A percentile compares a stretch with the other conserved stretches of the same genome.
These are phyloP conservation scores for Gouania willdenowi DNA, from an alignment of 2,797 vertebrate species.

Conservation along the genomic window DNA sequence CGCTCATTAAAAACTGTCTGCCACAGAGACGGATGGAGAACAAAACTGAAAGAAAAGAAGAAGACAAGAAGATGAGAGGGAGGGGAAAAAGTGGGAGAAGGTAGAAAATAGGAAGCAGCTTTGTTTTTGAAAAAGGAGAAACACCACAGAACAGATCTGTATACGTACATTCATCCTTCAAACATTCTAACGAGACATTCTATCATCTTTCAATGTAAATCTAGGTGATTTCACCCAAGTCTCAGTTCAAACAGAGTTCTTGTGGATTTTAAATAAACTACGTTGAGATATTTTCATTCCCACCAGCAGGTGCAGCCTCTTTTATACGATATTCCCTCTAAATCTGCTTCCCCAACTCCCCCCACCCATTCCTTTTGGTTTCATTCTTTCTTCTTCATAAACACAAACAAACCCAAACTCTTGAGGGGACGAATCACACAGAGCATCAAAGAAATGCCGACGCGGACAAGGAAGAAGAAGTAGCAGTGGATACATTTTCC, in stretches of 20 bases:
- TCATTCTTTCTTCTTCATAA: too few relatives aligned
- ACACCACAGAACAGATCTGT: slow-evolving; percentile 18
- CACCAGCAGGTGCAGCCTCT: slow-evolving; percentile 45
- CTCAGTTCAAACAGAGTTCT: too few relatives aligned
- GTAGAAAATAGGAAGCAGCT: slow-evolving; percentile 5
- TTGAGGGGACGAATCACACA: slow-evolving; percentile 39
- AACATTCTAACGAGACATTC: too few relatives aligned
- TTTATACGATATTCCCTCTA: slow-evolving; percentile 58
- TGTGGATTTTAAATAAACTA: too few relatives aligned
- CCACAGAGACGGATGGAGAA: slow-evolving; percentile 43
- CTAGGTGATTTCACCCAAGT: too few relatives aligned
- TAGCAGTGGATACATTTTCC: not conserved
- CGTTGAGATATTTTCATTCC: slow-evolving; percentile 59
- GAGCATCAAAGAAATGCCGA: slow-evolving; percentile 17
- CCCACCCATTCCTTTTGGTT: slow-evolving; percentile 6
- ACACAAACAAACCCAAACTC: slow-evolving; percentile 48
- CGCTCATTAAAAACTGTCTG: slow-evolving; percentile 64
- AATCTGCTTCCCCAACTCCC: too few relatives aligned
- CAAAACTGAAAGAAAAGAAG: slow-evolving; percentile 19
- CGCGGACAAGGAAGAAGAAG: too few relatives aligned
- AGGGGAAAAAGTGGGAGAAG: slow-evolving; percentile 1
- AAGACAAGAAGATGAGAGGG: slow-evolving; percentile 14
- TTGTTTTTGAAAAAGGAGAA: too few relatives aligned
- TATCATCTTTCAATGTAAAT: too few relatives aligned
- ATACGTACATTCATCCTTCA: too few relatives aligned